Evolutionary conservation across 30 jellyfish, hydroid and myxozoan genomes (phyloP), one percentile per base, ranked within the genome.

Genomic region (Pseudorhiza aurosa): DNA sequence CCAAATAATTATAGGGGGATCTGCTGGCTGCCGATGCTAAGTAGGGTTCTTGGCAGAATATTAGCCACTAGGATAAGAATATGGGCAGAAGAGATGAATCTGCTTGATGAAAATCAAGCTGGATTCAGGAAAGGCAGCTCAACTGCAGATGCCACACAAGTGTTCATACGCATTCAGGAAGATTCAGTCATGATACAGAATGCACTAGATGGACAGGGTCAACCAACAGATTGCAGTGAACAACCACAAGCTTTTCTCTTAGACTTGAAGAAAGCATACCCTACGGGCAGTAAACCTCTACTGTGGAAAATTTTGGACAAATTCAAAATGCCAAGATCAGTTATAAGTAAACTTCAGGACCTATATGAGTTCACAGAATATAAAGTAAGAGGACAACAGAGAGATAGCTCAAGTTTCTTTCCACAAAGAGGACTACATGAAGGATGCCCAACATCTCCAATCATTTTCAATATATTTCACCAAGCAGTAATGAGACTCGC

Each of bases 381-480:
- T 46, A 46, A 46, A 0, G 60, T 46, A 46, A 46, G 60, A 46
- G 19, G 60, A 3, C 60, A 46, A 46, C 27, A 46, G 0, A 46
- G 60, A 46, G 60, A 46, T 46, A 14, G 60, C 60, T 46, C 14
- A 46, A 46, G 60, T 46, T 46, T 46, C 60, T 46, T 46, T 46
- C 60, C 19, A 46, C 60, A 46, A 46, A 46, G 60, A 46, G 60
- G 60, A 46, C 60, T 46, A 14, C 60, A 14, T 46, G 19, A 46
- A 46, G 60, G 19, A 14, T 46, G 19, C 60, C 60, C 60, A 46
- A 46, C 60, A 46, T 46, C 60, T 14, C 60, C 60, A 46, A 14
- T 46, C 19, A 46, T 3, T 46, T 46, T 46, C 60, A 0, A 46
- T 46, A 46, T 46, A 46, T 46, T 4, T 46, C 60, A 46, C 19